A percentile compares a stretch with the other conserved stretches of the same genome.
phyloP scores from a whole-genome alignment of 2,797 vertebrate species.

The Aulostomus chinensis region DNA sequence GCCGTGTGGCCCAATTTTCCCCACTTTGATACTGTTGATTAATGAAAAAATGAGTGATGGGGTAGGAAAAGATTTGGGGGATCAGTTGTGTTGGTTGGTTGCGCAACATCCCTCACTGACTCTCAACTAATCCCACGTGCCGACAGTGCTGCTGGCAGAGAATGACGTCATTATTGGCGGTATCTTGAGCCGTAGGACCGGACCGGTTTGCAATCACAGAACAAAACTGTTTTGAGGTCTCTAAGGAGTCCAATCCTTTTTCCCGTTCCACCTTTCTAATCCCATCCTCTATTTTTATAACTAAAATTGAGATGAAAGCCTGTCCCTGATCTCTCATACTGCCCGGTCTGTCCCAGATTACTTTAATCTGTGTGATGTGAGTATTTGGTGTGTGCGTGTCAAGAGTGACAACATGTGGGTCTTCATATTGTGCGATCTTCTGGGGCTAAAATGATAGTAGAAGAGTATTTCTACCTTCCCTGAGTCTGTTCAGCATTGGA shows the following conservation, averaged over 20 bases:
- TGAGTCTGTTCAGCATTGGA: too few species aligned
- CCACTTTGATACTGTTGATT: conserved; percentile 4
- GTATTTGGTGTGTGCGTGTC: too few species aligned
- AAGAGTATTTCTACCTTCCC: too few species aligned
- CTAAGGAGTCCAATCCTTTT: too few species aligned
- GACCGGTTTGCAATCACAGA: too few species aligned
- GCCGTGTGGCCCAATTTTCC: too few species aligned
- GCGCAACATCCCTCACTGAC: conserved; percentile 20
- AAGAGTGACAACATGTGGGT: too few species aligned
- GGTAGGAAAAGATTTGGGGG: conserved; percentile 22
- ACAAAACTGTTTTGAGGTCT: too few species aligned
- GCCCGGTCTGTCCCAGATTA: conserved; percentile 53
- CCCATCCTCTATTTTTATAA: conserved; percentile 2
- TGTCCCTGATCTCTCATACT: conserved; percentile 29
- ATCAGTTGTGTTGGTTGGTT: conserved; percentile 30
- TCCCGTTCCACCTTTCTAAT: background rate
- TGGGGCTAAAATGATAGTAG: too few species aligned
- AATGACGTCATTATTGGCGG: conserved; percentile 25
- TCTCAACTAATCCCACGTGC: conserved; percentile 41
- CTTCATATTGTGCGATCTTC: too few species aligned
- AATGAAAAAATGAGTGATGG: conserved; percentile 11
- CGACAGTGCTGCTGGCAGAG: conserved; percentile 12
- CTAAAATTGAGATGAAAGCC: conserved; percentile 39
- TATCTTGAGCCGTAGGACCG: conserved; percentile 20
- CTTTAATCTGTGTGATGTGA: conserved; percentile 46